Base-by-base conservation (phyloP, 2,113 vertebrate genomes). In the Vireo altiloquus region DNA sequence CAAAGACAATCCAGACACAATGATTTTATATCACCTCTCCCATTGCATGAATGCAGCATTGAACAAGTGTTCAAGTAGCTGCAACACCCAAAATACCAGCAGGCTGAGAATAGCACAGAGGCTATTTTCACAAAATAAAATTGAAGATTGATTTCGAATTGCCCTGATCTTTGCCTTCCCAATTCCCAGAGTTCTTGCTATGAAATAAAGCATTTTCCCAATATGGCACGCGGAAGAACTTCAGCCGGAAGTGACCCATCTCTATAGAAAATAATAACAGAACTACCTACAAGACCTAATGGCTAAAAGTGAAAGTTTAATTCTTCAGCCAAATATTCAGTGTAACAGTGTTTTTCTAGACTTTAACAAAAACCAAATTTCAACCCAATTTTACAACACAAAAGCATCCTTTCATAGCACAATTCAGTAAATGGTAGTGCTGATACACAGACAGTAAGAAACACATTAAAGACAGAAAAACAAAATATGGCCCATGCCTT, bases 51-150 rank as follows among this genome's bases (percentile, higher is more conserved):
- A 63, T 4, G 19, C 20, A 63, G 35, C 61, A 76, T 40, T 61
- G 54, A 90, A 53, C 27, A 54, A 3, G 3, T 21, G 24, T 65
- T 92, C 11, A n/a, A 70, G 59, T 63, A 94, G 63, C 42, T 87
- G 31, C 9, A 39, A 61, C 56, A 65, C 17, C 80, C 46, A 87
- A 74, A 90, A 28, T 50, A 84, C 31, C 63, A 87, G 57, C 70
- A 94, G 57, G 15, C 18, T 79, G 70, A 79, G 33, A 91, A 94
- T 1, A 89, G 66, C 39, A 85, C 20, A 93, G 30, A 87, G 70
- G 30, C 20, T 65, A 61, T 44, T 57, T 68, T 19, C 21, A 56
- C 37, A 33, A 68, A 85, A 66, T 37, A 72, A 84, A 95, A 82
- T 24, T 56, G 31, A 33, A 33, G 63, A 69, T 0, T 76, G 65